Percentiles rank a stretch among this genome's conserved stretches.
phyloP scores from a whole-genome alignment of 2,797 vertebrate species.

The Calcarius lapponicus region DNA sequence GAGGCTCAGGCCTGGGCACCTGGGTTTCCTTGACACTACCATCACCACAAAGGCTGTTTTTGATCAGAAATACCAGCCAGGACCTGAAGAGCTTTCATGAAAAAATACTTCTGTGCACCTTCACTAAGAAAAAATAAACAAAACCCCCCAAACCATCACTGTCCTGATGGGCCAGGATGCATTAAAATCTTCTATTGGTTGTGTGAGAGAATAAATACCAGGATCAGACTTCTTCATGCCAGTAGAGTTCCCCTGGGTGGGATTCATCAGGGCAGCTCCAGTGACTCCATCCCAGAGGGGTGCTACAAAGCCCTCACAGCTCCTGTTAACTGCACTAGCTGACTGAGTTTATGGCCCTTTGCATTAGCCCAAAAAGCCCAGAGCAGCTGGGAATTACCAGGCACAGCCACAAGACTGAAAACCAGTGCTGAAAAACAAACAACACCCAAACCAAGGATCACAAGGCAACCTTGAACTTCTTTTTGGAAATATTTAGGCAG shows the following conservation, averaged over 20 bases:
- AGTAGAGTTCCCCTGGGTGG: background rate
- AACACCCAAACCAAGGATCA: background rate
- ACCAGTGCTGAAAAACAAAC: background rate
- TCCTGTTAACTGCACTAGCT: background rate
- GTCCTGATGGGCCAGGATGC: background rate
- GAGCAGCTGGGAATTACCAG: background rate
- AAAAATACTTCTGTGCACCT: background rate
- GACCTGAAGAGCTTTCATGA: background rate
- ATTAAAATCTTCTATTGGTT: background rate
- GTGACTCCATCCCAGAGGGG: background rate
- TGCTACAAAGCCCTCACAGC: background rate
- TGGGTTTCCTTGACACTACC: background rate
- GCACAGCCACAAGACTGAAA: background rate
- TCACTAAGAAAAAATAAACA: background rate
- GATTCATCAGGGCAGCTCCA: background rate
- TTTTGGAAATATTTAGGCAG: constrained; percentile 54
- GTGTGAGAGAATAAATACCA: background rate
- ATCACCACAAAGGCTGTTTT: background rate
- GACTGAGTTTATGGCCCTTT: background rate
- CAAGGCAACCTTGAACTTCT: constrained; percentile 26
- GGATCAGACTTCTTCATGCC: background rate
- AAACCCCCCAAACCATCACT: background rate
- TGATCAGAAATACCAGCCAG: background rate
- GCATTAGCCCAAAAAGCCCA: background rate
- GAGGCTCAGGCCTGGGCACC: background rate